Percentiles rank a stretch among this genome's conserved stretches.
Conservation (phyloP, 2,888 invertebrate species). For the Athetis lepigone region DNA sequence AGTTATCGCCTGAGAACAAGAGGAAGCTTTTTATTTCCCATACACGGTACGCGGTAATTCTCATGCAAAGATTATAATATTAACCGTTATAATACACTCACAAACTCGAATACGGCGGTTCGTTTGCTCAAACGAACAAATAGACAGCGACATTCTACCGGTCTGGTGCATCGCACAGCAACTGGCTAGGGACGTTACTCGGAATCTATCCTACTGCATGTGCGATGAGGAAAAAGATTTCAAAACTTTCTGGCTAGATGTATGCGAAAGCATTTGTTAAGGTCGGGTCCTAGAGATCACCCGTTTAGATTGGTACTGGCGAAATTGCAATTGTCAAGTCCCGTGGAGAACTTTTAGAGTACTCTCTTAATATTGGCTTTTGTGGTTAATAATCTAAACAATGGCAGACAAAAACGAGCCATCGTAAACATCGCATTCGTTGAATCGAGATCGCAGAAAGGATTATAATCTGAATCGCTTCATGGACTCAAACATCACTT, state of each 20-base stretch:
- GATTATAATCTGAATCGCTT: conserved; percentile 12
- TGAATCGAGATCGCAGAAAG: background rate
- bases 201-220: conserved; percentile 44
- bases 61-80: conserved; percentile 15
- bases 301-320: background rate
- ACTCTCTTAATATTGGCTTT: background rate
- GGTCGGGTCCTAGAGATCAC: background rate
- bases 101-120: conserved; percentile 26
- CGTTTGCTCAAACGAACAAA: conserved; percentile 57
- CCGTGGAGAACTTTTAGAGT: background rate
- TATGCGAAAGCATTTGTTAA: conserved; percentile 15
- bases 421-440: background rate
- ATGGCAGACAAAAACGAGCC: too few species aligned
- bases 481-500: background rate
- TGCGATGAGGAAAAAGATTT: conserved; percentile 38
- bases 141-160: conserved; percentile 68
- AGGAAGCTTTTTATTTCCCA: background rate
- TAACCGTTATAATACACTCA: conserved; percentile 27
- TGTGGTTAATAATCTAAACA: too few species aligned
- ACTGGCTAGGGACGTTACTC: conserved; percentile 47
- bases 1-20: background rate
- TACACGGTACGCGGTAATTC: too few species aligned
- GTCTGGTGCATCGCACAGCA: conserved; percentile 64
- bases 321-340: background rate
- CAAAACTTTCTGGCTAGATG: conserved; percentile 15